Evolutionary conservation across 1,140 invertebrate genomes (phyloP), one percentile per base, ranked within the genome.

Genomic region (Pectinophora gossypiella): DNA sequence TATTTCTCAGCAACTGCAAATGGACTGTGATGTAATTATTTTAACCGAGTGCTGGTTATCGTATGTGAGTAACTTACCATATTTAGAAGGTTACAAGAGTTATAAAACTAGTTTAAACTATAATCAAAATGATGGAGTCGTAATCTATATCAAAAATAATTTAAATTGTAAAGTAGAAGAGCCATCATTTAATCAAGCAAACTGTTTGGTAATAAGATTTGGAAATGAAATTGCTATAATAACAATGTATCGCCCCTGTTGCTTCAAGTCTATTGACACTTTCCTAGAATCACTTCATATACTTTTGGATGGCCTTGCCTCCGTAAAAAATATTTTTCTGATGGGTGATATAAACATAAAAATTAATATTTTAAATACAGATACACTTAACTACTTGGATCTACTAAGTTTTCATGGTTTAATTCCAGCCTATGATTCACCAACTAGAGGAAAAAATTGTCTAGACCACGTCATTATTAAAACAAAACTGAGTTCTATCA

Each of bases 91-190:
- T 13, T 61, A 61, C 23, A 43, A 36, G 19, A 19, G 20, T 1
- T 43, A 43, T 23, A 15, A 45, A 15, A 56, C 54, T 21, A 54
- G 32, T 13, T 27, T 35, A 18, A 53, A 51, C 20, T 27, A 21
- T 1, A 65, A 61, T 50, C 44, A 65, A 44, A 62, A 58, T 19
- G 57, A 63, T 23, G 64, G 64, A 5, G 15, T 67, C 3, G 52
- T 60, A 40, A 35, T 62, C 19, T 60, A 53, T 22, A 22, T 45
- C 13, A 54, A 56, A 36, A 23, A 50, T 20, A n/a, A 49, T 19
- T n/a, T 63, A 36, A 9, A 51, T 2, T 44, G 21, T 35, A 54
- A 22, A 15, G 43, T 60, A 20, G 43, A 48, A n/a, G 63, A 69
- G 38, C 47, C 54, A 35, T 13, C 27, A 6, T 40, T 62, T 9